phyloP scores from a whole-genome alignment of 2,888 invertebrate species.

The Xestia c-nigrum region DNA sequence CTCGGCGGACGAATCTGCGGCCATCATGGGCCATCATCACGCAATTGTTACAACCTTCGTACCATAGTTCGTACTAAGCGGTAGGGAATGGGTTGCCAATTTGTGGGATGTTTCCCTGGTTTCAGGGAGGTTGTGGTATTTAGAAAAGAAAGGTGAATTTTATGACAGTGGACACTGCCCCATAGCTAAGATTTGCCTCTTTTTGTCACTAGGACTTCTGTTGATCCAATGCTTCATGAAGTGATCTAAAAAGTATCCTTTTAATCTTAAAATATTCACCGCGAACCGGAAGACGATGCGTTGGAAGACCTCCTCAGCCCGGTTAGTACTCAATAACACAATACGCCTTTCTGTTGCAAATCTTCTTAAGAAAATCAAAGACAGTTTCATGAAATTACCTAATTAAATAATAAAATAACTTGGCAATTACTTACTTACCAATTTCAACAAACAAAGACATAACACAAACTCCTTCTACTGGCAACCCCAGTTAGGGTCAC shows the following conservation, averaged over 20 bases:
- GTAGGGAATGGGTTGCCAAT: conserved; percentile 61
- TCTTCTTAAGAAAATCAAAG: background rate
- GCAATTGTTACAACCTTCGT: conserved; percentile 76
- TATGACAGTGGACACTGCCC: background rate
- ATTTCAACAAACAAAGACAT: conserved; percentile 1
- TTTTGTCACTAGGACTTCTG: background rate
- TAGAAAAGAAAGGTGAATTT: background rate
- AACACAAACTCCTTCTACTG: conserved; percentile 21
- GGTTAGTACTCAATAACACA: no score
- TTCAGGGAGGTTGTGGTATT: conserved; percentile 3
- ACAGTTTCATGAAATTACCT: background rate
- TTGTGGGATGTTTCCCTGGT: conserved; percentile 12
- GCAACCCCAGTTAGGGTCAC: conserved; percentile 65
- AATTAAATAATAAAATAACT: background rate
- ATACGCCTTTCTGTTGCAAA: background rate
- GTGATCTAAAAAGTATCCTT: background rate
- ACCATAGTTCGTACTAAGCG: conserved; percentile 61
- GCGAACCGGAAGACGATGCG: no score
- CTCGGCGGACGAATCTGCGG: conserved; percentile 69
- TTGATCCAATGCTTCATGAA: background rate
- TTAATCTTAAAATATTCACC: background rate
- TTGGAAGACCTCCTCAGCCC: no score
- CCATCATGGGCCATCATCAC: conserved; percentile 66
- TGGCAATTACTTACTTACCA: background rate
- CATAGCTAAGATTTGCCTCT: background rate